phyloP scores from a whole-genome alignment of 2,113 vertebrate species.

The Mobula birostris region DNA sequence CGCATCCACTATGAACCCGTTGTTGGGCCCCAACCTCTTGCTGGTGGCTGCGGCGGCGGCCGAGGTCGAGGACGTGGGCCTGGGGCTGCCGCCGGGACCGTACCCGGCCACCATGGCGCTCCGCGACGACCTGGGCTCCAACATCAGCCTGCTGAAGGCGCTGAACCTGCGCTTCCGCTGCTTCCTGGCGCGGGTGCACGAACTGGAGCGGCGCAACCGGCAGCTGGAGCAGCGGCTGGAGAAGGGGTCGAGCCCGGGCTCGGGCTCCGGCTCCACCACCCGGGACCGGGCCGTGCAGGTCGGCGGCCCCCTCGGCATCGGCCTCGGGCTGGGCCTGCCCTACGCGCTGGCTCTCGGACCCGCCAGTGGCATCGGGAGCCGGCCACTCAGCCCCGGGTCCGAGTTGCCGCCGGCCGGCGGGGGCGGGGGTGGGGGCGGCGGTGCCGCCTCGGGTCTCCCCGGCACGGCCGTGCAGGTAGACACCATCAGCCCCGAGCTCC shows the following conservation, averaged over 20 bases:
- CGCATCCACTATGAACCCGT: constrained; percentile 49
- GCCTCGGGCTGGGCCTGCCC: constrained; percentile 42
- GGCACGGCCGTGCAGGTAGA: constrained; percentile 95
- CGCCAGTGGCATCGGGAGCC: not conserved
- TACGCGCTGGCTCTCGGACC: constrained; percentile 34
- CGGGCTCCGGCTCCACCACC: constrained; percentile 44
- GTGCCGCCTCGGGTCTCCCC: constrained; percentile 41
- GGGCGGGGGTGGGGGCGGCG: constrained; percentile 84
- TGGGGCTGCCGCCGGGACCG: not conserved
- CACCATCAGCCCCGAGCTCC: constrained; percentile 93
- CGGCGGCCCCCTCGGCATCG: constrained; percentile 43
- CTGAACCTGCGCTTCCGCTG: constrained; percentile 89
- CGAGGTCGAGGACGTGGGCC: not conserved
- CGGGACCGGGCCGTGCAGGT: constrained; percentile 57
- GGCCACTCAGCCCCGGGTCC: constrained; percentile 48
- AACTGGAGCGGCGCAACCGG: constrained; percentile 85
- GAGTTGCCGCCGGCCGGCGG: constrained; percentile 78
- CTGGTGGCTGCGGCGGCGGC: constrained; percentile 29
- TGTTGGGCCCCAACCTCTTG: constrained; percentile 49
- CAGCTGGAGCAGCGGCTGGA: constrained; percentile 71
- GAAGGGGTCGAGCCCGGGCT: constrained; percentile 45
- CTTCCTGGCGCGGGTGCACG: constrained; percentile 91
- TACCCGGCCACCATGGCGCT: constrained; percentile 68
- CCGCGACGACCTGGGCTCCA: constrained; percentile 85
- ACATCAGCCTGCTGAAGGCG: constrained; percentile 90